Base-by-base conservation (phyloP, 2,888 invertebrate species). In the Agonopterix arenella region DNA sequence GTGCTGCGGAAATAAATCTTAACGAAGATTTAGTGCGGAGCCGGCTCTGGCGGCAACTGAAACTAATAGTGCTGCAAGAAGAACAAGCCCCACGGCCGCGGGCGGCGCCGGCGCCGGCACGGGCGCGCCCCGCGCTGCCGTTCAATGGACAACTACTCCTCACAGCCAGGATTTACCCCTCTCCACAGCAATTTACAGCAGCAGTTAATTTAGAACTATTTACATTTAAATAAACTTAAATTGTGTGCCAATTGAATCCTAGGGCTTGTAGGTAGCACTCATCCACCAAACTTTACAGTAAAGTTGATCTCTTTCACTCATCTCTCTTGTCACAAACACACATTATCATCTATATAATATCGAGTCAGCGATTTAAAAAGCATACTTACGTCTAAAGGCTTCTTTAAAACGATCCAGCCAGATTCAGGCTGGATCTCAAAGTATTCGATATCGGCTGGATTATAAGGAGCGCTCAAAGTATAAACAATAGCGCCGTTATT, bases 341-440 rank as follows among this genome's bases (percentile, higher is more conserved):
- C 75, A 67, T 61, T 58, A 61, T 63, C 57, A 62, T 57, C 56
- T 60, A 54, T 61, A 48, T 56, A 47, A 55, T 60, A 51, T 61
- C 28, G 28, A 1, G 52, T 53, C 50, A 58, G 59, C 49, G 53
- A 48, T 44, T 9, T 42, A 37, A 13, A 68, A 59, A 64, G 61
- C 51, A 91, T 92, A 97, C 97, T 97, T 95, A 97, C 97, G 93
- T 97, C 97, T 75, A 98, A 91, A 50, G 97, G 96, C 84, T 97
- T 97, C 90, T 96, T 96, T 69, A 98, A 90, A 54, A 97, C 96
- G 76, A 98, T 98, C 97, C 98, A 98, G 75, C 98, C 98, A 69
- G 97, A 97, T 79, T 98, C 97, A 64, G 96, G 95, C 88, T 98
- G 98, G 66, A 99, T 97, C 80, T 96, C 96, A 82, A 99, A 99